Conservation (phyloP, 1,140 invertebrate species). For the Druon quercuslanigerum region DNA sequence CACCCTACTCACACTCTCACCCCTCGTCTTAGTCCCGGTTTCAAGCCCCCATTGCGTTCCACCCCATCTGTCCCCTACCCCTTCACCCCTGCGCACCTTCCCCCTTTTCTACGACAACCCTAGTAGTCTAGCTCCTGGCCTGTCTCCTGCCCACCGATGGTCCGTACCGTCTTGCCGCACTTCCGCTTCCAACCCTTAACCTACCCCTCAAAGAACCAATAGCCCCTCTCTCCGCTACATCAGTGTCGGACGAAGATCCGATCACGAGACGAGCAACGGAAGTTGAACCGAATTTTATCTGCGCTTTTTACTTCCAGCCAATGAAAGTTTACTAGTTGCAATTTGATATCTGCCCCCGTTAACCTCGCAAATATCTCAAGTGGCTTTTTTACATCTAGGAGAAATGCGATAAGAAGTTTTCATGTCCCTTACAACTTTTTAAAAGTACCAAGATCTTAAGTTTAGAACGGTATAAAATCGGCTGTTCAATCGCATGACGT, state of each 20-base stretch:
- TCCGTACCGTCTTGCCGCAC: conserved; percentile 22
- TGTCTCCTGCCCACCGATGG: conserved; percentile 19
- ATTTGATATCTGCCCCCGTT: conserved; percentile 27
- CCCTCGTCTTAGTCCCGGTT: conserved; percentile 19
- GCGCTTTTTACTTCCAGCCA: conserved; percentile 25
- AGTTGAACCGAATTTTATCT: conserved; percentile 30
- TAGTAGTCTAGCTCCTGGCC: conserved; percentile 1
- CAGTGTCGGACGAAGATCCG: conserved; percentile 27
- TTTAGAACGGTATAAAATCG: not conserved
- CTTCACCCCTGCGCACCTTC: no score
- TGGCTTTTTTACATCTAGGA: conserved; percentile 8
- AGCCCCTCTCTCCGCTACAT: not conserved
- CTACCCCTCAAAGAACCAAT: not conserved
- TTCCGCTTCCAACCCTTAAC: conserved; percentile 21
- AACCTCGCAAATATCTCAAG: conserved; percentile 28
- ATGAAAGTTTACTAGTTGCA: conserved; percentile 31
- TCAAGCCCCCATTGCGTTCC: conserved; percentile 15
- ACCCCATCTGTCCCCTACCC: not conserved
- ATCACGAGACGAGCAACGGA: conserved; percentile 30
- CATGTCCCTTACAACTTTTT: not conserved
- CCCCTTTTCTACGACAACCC: conserved; percentile 5
- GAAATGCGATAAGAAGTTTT: conserved; percentile 23
- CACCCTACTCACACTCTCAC: not conserved
- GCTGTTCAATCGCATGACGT: conserved; percentile 4
- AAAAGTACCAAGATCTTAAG: not conserved